These are phyloP conservation scores for Siphamia tubifer DNA, from an alignment of 2,113 vertebrate species.

Conservation along the genomic window DNA sequence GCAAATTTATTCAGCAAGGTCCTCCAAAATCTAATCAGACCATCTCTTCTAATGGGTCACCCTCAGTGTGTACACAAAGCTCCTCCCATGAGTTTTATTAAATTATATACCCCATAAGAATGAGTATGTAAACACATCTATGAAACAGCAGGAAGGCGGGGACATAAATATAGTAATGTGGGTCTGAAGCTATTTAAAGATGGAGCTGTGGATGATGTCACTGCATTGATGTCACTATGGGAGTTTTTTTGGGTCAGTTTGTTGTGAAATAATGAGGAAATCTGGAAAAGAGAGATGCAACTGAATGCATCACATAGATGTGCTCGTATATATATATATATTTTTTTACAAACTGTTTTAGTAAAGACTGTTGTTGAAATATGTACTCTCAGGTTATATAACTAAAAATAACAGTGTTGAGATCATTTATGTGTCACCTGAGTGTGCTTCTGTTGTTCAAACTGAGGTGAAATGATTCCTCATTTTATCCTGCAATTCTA, in stretches of 20 bases:
- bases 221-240: background rate
- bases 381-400: too few species aligned
- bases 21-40: conserved; percentile 42
- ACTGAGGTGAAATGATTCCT: background rate
- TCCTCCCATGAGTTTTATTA: background rate
- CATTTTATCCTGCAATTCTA: background rate
- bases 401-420: background rate
- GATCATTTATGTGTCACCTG: background rate
- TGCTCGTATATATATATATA: too few species aligned
- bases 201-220: background rate
- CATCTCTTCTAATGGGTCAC: conserved; percentile 2
- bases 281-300: background rate
- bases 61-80: conserved; percentile 1
- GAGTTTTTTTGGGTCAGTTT: conserved; percentile 5
- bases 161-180: conserved; percentile 8
- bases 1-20: conserved; percentile 34
- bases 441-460: background rate
- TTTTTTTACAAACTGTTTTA: too few species aligned
- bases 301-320: background rate
- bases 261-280: background rate
- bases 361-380: too few species aligned
- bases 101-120: background rate
- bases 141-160: background rate
- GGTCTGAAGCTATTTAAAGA: conserved; percentile 32
- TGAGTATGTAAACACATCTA: background rate